Conservation (phyloP, 2,888 invertebrate species). For the Caenorhabditis sulstoni region DNA sequence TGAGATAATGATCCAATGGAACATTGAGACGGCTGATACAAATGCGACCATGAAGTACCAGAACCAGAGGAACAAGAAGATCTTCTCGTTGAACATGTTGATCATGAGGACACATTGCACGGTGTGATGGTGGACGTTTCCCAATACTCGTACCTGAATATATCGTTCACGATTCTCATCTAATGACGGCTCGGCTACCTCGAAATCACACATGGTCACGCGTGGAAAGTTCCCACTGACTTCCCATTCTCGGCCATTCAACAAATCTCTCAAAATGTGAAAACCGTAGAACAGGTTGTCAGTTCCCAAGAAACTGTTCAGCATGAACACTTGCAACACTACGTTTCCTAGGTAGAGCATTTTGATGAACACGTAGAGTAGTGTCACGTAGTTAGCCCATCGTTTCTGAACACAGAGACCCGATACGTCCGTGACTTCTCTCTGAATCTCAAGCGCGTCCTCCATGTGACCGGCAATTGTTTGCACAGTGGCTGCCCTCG, state of each 20-base stretch:
- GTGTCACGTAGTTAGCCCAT: constrained; percentile 81
- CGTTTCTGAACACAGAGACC: constrained; percentile 80
- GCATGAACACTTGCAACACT: constrained; percentile 80
- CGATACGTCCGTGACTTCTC: constrained; percentile 80
- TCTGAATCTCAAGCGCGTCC: constrained; percentile 80
- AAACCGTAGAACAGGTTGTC: constrained; percentile 81
- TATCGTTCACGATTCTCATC: neutral
- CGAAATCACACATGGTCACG: constrained; percentile 82
- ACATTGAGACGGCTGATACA: constrained; percentile 79
- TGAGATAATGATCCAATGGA: constrained; percentile 80
- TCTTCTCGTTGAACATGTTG: constrained; percentile 79
- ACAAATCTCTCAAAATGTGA: constrained; percentile 80
- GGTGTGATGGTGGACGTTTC: constrained; percentile 81
- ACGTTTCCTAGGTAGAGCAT: constrained; percentile 81
- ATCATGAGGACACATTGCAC: constrained; percentile 81
- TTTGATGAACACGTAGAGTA: constrained; percentile 81
- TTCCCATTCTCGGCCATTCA: constrained; percentile 81
- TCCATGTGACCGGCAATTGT: constrained; percentile 81
- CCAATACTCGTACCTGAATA: constrained; percentile 81
- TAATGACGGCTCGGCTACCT: constrained; percentile 63
- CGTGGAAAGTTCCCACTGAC: constrained; percentile 80
- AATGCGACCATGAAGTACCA: constrained; percentile 81
- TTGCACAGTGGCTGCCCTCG: constrained; percentile 80
- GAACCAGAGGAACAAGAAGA: constrained; percentile 81
- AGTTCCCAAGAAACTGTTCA: constrained; percentile 81